Evolutionary conservation across 2,888 invertebrate species (phyloP).

Genomic region (Ctenicera cuprea): DNA sequence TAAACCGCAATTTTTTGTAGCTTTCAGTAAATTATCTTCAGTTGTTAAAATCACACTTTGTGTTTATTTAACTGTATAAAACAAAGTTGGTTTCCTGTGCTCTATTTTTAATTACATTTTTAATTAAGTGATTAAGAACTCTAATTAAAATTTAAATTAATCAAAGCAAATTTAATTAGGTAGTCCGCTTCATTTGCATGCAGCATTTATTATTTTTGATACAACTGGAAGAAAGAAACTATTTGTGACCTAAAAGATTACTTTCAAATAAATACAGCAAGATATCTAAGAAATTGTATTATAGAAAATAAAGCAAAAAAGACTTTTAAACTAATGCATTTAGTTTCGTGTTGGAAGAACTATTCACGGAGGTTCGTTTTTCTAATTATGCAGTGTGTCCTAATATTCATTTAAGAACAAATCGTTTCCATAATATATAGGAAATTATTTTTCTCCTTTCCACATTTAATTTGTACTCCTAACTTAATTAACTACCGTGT

Average conservation of each 20-base stretch:
- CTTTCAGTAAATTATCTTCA: no score
- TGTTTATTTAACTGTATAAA: background rate
- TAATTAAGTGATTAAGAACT: slow-evolving; percentile 12
- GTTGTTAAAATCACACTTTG: no score
- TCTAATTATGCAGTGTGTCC: no score
- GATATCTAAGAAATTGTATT: no score
- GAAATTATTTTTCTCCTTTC: no score
- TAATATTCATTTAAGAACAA: background rate
- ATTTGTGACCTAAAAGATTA: background rate
- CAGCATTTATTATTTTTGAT: slow-evolving; percentile 3
- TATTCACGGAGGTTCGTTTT: no score
- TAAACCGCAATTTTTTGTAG: no score
- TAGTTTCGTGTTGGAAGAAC: no score
- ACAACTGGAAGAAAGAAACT: background rate
- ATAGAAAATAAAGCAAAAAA: no score
- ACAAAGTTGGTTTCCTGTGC: background rate
- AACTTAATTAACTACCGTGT: slow-evolving; percentile 9
- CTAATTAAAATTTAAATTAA: slow-evolving; percentile 31
- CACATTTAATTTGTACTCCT: background rate
- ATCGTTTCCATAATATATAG: no score
- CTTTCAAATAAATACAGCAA: no score
- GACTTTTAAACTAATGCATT: no score
- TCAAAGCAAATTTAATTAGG: slow-evolving; percentile 11
- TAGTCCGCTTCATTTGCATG: background rate
- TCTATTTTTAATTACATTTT: slow-evolving; percentile 17